Conservation (phyloP, 2,888 invertebrate genomes). For the Diarsia mendica region DNA sequence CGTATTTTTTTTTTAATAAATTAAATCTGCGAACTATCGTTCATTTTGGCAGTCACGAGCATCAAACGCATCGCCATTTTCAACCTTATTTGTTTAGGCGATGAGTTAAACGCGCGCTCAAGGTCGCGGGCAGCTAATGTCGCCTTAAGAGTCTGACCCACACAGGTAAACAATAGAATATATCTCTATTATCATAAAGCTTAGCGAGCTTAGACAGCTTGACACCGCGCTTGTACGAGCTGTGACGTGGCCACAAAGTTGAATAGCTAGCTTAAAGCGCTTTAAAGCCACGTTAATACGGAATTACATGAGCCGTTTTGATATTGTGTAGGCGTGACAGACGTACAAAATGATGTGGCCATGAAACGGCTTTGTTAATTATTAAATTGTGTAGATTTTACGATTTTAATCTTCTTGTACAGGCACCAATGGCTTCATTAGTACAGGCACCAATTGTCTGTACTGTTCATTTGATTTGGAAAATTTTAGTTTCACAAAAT, state of each 20-base stretch:
- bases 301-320: constrained; percentile 15
- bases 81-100: too few relatives aligned
- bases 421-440: neutral
- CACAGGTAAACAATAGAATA: constrained; percentile 9
- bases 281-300: constrained; percentile 21
- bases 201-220: constrained; percentile 20
- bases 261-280: constrained; percentile 14
- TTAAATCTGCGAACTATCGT: too few relatives aligned
- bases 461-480: too few relatives aligned
- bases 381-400: neutral
- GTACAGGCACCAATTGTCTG: too few relatives aligned
- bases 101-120: too few relatives aligned
- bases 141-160: neutral
- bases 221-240: constrained; percentile 8
- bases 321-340: constrained; percentile 3
- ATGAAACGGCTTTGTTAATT: constrained; percentile 5
- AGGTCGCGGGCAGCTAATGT: too few relatives aligned
- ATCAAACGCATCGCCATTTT: too few relatives aligned
- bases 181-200: constrained; percentile 16
- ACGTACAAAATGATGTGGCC: neutral
- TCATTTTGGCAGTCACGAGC: too few relatives aligned
- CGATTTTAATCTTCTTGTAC: neutral
- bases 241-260: constrained; percentile 14
- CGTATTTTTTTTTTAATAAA: too few relatives aligned
- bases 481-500: too few relatives aligned